Conservation (phyloP, 2,797 vertebrate genomes). For the Pipistrellus pygmaeus region DNA sequence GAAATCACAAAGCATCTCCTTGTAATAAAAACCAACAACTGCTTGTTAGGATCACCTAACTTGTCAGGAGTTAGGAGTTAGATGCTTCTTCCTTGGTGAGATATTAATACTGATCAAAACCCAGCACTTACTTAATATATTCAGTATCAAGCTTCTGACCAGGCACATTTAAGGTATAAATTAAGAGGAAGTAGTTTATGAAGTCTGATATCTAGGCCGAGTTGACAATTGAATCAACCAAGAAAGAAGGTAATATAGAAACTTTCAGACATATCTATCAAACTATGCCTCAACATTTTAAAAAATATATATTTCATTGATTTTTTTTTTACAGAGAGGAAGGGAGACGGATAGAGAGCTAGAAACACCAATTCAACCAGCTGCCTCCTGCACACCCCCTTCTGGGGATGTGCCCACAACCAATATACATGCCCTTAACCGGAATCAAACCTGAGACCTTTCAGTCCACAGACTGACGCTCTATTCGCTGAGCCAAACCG, state of each 20-base stretch:
- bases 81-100: not conserved
- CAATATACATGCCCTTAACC: too few relatives aligned
- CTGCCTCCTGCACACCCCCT: too few relatives aligned
- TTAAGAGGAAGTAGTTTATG: not conserved
- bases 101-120: not conserved
- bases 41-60: not conserved
- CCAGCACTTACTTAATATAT: not conserved
- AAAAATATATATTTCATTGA: not conserved
- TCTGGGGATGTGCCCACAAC: too few relatives aligned
- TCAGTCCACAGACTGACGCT: too few relatives aligned
- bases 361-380: too few relatives aligned
- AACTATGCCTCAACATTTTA: not conserved
- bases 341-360: too few relatives aligned
- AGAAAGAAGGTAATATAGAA: conserved; percentile 1
- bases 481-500: too few relatives aligned
- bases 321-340: too few relatives aligned
- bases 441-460: too few relatives aligned
- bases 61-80: not conserved
- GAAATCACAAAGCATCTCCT: not conserved
- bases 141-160: not conserved
- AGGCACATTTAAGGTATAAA: not conserved
- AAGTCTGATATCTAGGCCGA: not conserved
- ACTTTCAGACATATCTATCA: not conserved
- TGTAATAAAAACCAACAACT: not conserved
- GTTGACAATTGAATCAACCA: not conserved